Evolutionary conservation across 2,797 vertebrate genomes (phyloP), one percentile per base, ranked within the genome.

Genomic region (Propithecus deckenii): DNA sequence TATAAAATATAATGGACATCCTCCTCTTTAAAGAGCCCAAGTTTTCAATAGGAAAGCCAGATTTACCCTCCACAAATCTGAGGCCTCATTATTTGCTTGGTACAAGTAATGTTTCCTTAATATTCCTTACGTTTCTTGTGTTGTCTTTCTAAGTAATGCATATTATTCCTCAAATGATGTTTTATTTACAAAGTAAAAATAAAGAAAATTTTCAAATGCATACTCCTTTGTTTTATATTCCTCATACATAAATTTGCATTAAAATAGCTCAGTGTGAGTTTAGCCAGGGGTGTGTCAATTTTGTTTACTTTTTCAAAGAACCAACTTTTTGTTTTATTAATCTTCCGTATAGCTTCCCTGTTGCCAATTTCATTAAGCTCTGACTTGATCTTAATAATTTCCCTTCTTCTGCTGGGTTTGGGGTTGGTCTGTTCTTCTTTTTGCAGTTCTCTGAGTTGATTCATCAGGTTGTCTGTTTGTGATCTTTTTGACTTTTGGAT

Each of bases 41-140:
- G 89, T 67, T 63, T 89, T 93, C 75, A 94, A 93, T 48, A 72
- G 94, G 86, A 96, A 97, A 97, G 79, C 57, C 92, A 86, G 85
- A 89, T 97, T 91, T 87, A 91, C 13, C 20, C 22, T 92, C 75
- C 43, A 94, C 18, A 86, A 86, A 95, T 50, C 46, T 83, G 55
- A 94, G 30, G 80, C 46, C 63, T 94, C 74, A 96, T 85, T 95
- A 74, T 97, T 97, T 95, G 87, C 23, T 28, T 61, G 91, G 63
- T 95, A 94, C 98, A 86, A 89, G 95, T 48, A 92, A 84, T 30
- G 6, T 20, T 50, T 2, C 30, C 93, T 93, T 97, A 92, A 87
- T 92, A 85, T 23, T 81, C 28, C 50, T 76, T 17, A 25, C 18
- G 4, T 28, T 71, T 79, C 55, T 91, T 13, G 11, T 65, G 43